Percentiles rank a stretch among this genome's conserved stretches.
Conservation (phyloP, 2,797 vertebrate genomes). For the Urocyon cinereoargenteus region DNA sequence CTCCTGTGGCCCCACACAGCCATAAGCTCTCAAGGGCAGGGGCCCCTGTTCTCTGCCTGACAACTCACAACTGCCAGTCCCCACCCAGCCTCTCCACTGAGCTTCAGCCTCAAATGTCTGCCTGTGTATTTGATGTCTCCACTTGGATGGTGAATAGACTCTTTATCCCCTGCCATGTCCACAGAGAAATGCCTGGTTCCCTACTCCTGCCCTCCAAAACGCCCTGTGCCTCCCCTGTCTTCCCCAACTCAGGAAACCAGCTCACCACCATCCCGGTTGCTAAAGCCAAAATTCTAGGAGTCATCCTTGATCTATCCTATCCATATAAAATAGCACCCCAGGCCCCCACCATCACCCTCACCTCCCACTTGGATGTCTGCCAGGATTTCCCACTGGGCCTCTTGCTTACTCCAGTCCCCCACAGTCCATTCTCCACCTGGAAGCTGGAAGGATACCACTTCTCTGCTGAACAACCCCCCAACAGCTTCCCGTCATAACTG, state of each 20-base stretch:
- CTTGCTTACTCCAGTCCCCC: background rate
- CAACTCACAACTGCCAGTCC: background rate
- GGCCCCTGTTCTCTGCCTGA: background rate
- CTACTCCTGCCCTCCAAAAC: background rate
- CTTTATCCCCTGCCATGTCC: background rate
- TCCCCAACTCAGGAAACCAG: constrained; percentile 27
- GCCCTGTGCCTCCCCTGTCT: background rate
- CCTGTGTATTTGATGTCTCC: background rate
- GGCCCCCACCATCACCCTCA: background rate
- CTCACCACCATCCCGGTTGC: background rate
- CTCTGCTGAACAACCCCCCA: background rate
- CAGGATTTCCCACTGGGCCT: background rate
- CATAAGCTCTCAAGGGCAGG: background rate
- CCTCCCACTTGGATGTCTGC: background rate
- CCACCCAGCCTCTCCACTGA: background rate
- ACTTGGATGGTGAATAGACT: background rate
- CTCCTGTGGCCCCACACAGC: too few species aligned
- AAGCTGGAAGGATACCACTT: background rate
- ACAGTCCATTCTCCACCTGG: background rate
- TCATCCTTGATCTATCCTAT: background rate
- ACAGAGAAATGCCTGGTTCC: background rate
- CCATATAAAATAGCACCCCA: background rate
- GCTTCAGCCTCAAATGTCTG: background rate
- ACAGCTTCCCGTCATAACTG: background rate
- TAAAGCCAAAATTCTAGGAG: background rate